Base-by-base conservation (phyloP, 2,113 vertebrate genomes). In the Polypterus senegalus region DNA sequence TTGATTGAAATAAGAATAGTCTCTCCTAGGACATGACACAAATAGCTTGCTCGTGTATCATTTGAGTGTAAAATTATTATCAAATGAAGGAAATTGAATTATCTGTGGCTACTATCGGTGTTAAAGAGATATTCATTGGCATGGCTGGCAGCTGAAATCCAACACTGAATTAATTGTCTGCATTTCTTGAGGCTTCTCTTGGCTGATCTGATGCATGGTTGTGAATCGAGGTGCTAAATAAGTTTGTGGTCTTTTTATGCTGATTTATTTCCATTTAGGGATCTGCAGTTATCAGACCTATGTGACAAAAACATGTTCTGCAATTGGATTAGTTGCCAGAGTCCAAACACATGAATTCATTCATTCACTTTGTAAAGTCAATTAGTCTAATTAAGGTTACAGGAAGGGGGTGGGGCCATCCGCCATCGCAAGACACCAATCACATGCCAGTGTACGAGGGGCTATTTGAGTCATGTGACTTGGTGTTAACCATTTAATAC, bases 181-280 rank as follows among this genome's bases (percentile, higher is more conserved):
- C 47, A 52, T 66, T 61, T 61, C 59, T 62, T 51, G 53, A 61
- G 62, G 64, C 62, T 62, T 65, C 63, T 49, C 27, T 63, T 54
- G 56, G 46, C 9, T 63, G 46, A 61, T n/a, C 10, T 53, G 4
- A 58, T 59, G 47, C 44, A 7, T 52, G 3, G 3, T 46, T 27
- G 62, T 67, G 64, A 67, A 70, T 70, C 46, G 49, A 10, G 5
- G 54, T 5, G 65, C 49, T 10, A 44, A 51, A 43, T 52, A 55
- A 57, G 51, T 63, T 59, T 69, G 57, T 67, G 61, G 59, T 61
- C 43, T 60, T 54, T 66, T 60, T 58, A 67, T 67, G 49, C 60
- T 61, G 65, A 67, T 67, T 70, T 70, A 63, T 60, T 70, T 60
- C 49, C 47, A 48, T 54, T 43, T 6, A 53, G 65, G 65, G 63